Evolutionary conservation across 2,797 vertebrate species (phyloP).

Genomic region (Neopelma chrysocephalum): DNA sequence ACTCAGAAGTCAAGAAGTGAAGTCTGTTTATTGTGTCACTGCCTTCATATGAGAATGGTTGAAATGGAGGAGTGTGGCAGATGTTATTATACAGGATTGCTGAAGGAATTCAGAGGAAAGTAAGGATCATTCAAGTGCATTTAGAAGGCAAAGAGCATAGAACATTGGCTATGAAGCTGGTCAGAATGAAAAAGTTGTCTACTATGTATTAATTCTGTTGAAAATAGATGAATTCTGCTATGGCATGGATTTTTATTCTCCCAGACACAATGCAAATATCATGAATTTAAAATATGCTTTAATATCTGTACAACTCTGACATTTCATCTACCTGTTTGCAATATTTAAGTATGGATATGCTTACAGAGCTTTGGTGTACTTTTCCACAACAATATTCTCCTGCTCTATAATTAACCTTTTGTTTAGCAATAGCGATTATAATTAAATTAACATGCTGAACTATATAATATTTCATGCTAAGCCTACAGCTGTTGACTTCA

Average conservation of each 20-base stretch:
- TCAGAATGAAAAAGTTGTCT: background rate
- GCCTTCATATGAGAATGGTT: background rate
- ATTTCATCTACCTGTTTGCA: background rate
- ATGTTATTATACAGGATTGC: background rate
- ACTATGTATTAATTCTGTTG: background rate
- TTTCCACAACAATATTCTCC: constrained; percentile 9
- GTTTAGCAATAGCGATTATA: constrained; percentile 24
- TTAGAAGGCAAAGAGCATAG: background rate
- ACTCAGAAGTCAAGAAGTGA: background rate
- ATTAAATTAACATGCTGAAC: constrained; percentile 9
- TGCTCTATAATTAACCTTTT: constrained; percentile 41
- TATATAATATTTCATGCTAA: background rate
- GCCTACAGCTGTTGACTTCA: constrained; percentile 1
- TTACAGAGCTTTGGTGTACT: background rate
- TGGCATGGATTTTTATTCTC: background rate
- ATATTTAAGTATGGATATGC: background rate
- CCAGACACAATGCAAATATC: background rate
- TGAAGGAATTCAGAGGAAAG: constrained; percentile 4
- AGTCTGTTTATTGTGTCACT: background rate
- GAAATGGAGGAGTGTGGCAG: background rate
- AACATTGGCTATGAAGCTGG: background rate
- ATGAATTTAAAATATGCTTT: background rate
- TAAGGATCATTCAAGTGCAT: background rate
- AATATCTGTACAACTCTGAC: background rate
- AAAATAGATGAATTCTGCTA: background rate